Percentiles rank a stretch among this genome's conserved stretches.
Evolutionary conservation across 2,113 vertebrate species (phyloP).

Genomic region (Leptodactylus fuscus): DNA sequence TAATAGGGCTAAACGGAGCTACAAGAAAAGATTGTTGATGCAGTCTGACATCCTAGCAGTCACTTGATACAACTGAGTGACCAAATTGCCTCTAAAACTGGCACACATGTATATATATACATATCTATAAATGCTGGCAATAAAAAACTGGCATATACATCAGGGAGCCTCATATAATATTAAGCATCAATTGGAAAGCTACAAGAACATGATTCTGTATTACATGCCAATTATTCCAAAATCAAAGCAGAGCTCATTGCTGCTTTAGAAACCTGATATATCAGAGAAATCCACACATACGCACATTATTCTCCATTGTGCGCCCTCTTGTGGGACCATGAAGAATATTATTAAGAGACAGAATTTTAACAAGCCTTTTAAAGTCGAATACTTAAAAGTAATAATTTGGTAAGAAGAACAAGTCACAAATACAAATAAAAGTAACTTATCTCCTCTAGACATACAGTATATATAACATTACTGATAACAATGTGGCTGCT

Average conservation of each 20-base stretch:
- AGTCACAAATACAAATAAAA: neutral
- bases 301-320: neutral
- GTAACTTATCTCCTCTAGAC: neutral
- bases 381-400: neutral
- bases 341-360: neutral
- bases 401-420: neutral
- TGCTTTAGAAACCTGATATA: neutral
- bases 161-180: neutral
- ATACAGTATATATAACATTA: neutral
- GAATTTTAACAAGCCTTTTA: neutral
- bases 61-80: too few relatives aligned
- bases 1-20: too few relatives aligned
- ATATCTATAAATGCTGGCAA: too few relatives aligned
- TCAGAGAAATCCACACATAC: neutral
- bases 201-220: neutral
- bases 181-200: neutral
- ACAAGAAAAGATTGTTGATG: too few relatives aligned
- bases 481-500: neutral
- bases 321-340: constrained; percentile 44
- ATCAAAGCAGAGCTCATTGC: neutral
- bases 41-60: too few relatives aligned
- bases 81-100: too few relatives aligned
- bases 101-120: too few relatives aligned
- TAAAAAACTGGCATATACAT: neutral
- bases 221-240: constrained; percentile 11